Conservation (phyloP, 2,888 invertebrate species). For the Catocala fraxini region DNA sequence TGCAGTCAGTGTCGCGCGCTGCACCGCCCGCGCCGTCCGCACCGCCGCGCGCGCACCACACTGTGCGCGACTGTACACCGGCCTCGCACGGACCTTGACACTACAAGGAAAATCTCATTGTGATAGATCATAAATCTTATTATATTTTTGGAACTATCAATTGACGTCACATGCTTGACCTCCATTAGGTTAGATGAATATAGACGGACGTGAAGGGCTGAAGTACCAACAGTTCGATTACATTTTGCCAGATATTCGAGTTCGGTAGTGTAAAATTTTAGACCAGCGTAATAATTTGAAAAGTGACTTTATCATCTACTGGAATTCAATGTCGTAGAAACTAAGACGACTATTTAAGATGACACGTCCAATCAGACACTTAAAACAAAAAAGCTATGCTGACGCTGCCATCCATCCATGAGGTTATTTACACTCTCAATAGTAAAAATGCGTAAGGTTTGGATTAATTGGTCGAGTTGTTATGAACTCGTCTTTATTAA, state of each 20-base stretch:
- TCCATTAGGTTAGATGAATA: too few species aligned
- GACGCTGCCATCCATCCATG: neutral
- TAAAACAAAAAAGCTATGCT: neutral
- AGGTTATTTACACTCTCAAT: conserved; percentile 13
- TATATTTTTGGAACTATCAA: too few species aligned
- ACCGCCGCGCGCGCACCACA: conserved; percentile 85
- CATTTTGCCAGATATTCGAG: too few species aligned
- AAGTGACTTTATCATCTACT: neutral
- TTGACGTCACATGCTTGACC: too few species aligned
- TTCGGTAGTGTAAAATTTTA: too few species aligned
- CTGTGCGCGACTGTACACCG: conserved; percentile 83
- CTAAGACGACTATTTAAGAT: neutral
- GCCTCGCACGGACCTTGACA: conserved; percentile 84
- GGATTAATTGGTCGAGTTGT: conserved; percentile 35
- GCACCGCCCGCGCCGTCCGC: conserved; percentile 71
- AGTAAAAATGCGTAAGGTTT: conserved; percentile 22
- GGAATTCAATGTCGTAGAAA: neutral
- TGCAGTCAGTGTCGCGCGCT: conserved; percentile 76
- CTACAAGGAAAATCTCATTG: conserved; percentile 47
- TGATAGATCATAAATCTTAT: too few species aligned
- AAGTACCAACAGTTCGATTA: too few species aligned
- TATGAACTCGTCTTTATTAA: conserved; percentile 39
- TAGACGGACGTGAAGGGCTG: neutral
- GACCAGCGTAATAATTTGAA: too few species aligned
- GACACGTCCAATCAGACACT: neutral